Conservation (phyloP, 1,140 invertebrate genomes). For the Anagrus nilaparvatae region DNA sequence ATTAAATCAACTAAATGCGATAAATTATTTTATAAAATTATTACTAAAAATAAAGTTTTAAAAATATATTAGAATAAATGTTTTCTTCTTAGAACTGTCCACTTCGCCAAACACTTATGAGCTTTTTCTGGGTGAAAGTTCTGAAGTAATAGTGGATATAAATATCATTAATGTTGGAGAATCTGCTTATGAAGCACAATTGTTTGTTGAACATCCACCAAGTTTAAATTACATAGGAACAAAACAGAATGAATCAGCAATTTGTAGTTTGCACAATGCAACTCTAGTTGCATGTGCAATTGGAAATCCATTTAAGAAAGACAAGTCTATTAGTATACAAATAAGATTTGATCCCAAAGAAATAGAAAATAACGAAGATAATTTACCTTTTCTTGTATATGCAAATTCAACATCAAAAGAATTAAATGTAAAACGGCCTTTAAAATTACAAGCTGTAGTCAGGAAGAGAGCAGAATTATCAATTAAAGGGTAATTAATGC, state of each 20-base stretch:
- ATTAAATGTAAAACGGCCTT: conserved; percentile 45
- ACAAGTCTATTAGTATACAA: conserved; percentile 49
- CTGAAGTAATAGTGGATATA: conserved; percentile 67
- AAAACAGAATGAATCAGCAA: conserved; percentile 44
- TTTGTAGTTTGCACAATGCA: conserved; percentile 62
- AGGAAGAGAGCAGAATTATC: conserved; percentile 73
- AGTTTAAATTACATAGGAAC: conserved; percentile 70
- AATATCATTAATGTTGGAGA: conserved; percentile 70
- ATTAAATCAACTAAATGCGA: neutral
- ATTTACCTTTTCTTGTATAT: conserved; percentile 61
- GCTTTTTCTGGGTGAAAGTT: conserved; percentile 58
- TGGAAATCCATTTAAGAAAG: conserved; percentile 79
- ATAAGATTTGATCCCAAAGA: conserved; percentile 72
- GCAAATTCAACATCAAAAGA: conserved; percentile 82
- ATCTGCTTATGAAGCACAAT: conserved; percentile 81
- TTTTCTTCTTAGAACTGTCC: conserved; percentile 3
- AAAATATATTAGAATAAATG: neutral
- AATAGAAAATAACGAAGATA: conserved; percentile 56
- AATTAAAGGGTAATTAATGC: conserved; percentile 63
- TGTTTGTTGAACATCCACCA: conserved; percentile 70
- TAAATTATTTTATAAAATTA: neutral
- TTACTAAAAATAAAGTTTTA: neutral
- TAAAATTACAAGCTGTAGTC: conserved; percentile 53
- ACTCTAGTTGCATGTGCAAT: conserved; percentile 70
- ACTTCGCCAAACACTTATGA: conserved; percentile 35